Evolutionary conservation across 2,888 invertebrate genomes (phyloP).

Genomic region (Philereme vetulata): DNA sequence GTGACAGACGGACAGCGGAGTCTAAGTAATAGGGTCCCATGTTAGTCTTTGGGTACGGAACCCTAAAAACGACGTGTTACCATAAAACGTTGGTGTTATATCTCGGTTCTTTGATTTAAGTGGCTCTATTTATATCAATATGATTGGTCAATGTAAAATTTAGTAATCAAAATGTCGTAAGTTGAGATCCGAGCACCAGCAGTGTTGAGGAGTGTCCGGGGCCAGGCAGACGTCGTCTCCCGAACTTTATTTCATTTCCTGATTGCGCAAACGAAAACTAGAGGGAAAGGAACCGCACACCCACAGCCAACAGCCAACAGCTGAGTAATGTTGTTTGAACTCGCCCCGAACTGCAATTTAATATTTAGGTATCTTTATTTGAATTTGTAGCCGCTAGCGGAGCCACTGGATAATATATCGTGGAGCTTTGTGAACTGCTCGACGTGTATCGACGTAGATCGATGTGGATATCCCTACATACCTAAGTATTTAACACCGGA

Average conservation of each 20-base stretch:
- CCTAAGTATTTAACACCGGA: no score
- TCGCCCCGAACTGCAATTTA: conserved; percentile 51
- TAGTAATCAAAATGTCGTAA: conserved; percentile 31
- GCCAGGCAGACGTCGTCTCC: conserved; percentile 44
- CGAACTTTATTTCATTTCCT: conserved; percentile 69
- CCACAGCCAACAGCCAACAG: conserved; percentile 41
- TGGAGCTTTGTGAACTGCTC: conserved; percentile 10
- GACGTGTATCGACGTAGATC: conserved; percentile 2
- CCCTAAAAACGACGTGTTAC: no score
- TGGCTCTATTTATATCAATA: conserved; percentile 13
- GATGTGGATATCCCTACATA: background rate
- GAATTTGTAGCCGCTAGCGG: conserved; percentile 41
- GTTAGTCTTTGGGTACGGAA: no score
- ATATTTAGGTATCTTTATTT: conserved; percentile 53
- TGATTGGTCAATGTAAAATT: conserved; percentile 29
- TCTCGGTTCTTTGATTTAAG: background rate
- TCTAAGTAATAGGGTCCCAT: no score
- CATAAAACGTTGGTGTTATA: no score
- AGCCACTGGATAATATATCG: conserved; percentile 40
- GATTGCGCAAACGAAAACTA: conserved; percentile 65
- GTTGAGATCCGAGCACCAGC: conserved; percentile 27
- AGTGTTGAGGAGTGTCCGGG: conserved; percentile 32
- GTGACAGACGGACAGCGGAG: no score
- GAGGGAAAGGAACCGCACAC: conserved; percentile 48
- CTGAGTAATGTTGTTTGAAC: conserved; percentile 54